Conservation (phyloP, 2,113 vertebrate genomes). For the Vulpes ferrilata region DNA sequence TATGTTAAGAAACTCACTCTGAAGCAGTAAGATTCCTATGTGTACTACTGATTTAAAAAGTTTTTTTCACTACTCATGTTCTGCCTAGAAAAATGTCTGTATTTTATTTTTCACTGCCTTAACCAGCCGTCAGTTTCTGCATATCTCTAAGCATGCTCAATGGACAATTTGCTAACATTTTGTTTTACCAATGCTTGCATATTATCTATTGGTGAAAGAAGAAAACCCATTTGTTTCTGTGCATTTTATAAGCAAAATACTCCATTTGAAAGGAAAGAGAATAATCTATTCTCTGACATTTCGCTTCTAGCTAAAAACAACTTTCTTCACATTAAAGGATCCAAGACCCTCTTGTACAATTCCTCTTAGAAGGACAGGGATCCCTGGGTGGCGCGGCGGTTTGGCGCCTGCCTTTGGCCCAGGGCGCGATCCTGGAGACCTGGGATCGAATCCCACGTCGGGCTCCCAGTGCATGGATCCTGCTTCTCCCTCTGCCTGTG, state of each 20-base stretch:
- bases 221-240: not conserved
- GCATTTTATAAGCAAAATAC: conserved; percentile 23
- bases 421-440: too few species aligned
- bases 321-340: not conserved
- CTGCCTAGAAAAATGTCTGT: not conserved
- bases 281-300: conserved; percentile 26
- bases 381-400: too few species aligned
- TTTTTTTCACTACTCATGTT: conserved; percentile 31
- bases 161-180: conserved; percentile 2
- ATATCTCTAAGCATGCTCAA: not conserved
- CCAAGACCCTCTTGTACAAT: not conserved
- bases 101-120: conserved; percentile 30
- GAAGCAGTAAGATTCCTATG: not conserved
- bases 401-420: too few species aligned
- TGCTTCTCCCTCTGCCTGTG: too few species aligned
- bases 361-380: not conserved
- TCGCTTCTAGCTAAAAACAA: not conserved
- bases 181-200: not conserved
- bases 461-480: too few species aligned
- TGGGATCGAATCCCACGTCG: too few species aligned
- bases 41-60: not conserved
- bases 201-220: conserved; percentile 16
- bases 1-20: not conserved
- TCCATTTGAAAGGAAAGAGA: not conserved
- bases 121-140: not conserved